Evolutionary conservation across 2,797 vertebrate genomes (phyloP), one percentile per base, ranked within the genome.

Genomic region (Amblyraja radiata): DNA sequence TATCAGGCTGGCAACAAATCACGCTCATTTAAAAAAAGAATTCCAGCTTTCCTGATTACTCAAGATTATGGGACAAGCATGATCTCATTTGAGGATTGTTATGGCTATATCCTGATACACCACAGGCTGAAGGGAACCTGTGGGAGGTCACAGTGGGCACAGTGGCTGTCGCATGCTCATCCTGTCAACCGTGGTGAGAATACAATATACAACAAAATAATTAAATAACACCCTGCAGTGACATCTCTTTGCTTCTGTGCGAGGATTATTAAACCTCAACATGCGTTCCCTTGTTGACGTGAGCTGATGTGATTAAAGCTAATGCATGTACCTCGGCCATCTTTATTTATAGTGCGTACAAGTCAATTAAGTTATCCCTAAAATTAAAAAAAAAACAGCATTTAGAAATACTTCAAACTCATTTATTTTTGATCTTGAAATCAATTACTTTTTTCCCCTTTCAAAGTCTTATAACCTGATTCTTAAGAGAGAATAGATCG

Each of bases 51-150:
- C 93, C 93, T 91, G 90, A 95, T 95, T 94, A 95, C 93, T 95
- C 93, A 94, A 74, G 90, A 80, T 94, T 95, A 95, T 94, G 94
- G 95, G 93, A 94, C 88, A 95, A 95, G 93, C 94, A 94, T 95
- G 0, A 0, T 94, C 95, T 95, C 93, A 95, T 94, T 95, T 94
- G 94, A 78, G n/a, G 9, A 93, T 93, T 93, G 94, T 95, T 94
- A 94, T 93, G 94, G 93, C 58, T 93, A 93, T 1, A 11, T 93
- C 94, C 95, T 95, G 94, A 93, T 94, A 94, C 81, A 93, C 2
- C 78, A 93, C 93, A 93, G 94, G 93, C 86, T 94, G 93, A 90
- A n/a, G 93, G 68, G 93, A 94, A 39, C 65, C 88, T 90, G 88
- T 28, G 86, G 86, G 86, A 68, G 88, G 65, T 21, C 32, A 90